Base-by-base conservation (phyloP, 2,113 vertebrate genomes). In the Thryonomys swinderianus region DNA sequence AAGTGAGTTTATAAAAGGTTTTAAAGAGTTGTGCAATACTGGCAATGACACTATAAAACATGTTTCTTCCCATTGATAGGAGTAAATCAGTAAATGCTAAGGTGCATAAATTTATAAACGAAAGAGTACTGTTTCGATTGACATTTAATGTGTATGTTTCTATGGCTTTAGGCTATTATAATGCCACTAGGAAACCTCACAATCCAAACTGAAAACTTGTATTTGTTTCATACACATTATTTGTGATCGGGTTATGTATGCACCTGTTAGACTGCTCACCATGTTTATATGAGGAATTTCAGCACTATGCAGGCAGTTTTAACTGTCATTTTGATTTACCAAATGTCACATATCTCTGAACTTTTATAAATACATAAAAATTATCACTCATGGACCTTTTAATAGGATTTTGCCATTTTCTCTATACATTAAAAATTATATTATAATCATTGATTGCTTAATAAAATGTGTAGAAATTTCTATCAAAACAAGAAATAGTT, bases 151-250 rank as follows among this genome's bases (percentile, higher is more conserved):
- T 78, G 16, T 76, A 16, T 74, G 62, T 59, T 53, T 74, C 37
- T 74, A 18, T 34, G 48, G 51, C 13, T 11, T 81, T 48, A 67
- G 32, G 12, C 59, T 51, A 67, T 91, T 79, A 34, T 51, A 66
- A 3, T 32, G 40, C 84, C 73, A 57, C 48, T 59, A 71, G 34
- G 48, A 80, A 80, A 80, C 23, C 2, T 64, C 18, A 48, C 37
- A 87, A n/a, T 79, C 9, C n/a, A 86, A 90, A 42, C 20, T 20
- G 64, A 48, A 84, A 78, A 73, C 30, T 27, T 51, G 23, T 61
- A 74, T 53, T 80, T 67, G 16, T 78, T 95, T 95, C 59, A 83
- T 23, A 34, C 51, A 76, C 59, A 62, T 69, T 82, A 27, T 71
- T 53, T 81, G 11, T 4, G 6, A 85, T 18, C 51, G 0, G 4